These are phyloP conservation scores for Heloderma charlesbogerti DNA, from an alignment of 2,113 vertebrate genomes.

Conservation along the genomic window DNA sequence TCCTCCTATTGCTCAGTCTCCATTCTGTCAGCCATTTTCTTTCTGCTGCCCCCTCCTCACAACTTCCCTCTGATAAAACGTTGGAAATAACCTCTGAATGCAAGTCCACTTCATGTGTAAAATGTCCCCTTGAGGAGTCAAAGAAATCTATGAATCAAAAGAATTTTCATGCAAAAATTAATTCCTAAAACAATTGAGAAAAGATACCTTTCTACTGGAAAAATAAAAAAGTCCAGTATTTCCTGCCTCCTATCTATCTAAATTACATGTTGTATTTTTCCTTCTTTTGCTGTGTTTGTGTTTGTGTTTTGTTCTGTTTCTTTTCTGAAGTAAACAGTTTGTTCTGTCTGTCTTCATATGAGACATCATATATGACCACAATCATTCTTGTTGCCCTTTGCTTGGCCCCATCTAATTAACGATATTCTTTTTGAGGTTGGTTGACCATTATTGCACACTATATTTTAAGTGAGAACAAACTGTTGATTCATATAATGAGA, in stretches of 20 bases:
- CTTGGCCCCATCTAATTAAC: conserved; percentile 22
- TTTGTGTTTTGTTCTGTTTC: not conserved
- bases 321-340: not conserved
- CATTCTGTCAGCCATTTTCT: not conserved
- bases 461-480: conserved; percentile 34
- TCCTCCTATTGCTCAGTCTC: not conserved
- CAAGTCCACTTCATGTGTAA: no score
- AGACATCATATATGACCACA: not conserved
- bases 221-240: not conserved
- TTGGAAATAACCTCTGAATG: not conserved
- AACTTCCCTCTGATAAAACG: not conserved
- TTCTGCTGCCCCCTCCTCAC: not conserved
- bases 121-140: not conserved
- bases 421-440: conserved; percentile 30
- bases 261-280: not conserved
- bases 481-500: conserved; percentile 30
- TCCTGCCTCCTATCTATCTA: not conserved
- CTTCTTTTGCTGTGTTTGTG: not conserved
- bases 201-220: not conserved
- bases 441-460: conserved; percentile 17
- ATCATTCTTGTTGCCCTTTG: conserved; percentile 32
- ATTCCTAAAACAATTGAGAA: not conserved
- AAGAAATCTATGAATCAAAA: not conserved
- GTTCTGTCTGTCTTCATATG: not conserved
- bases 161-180: not conserved